These are phyloP conservation scores for Catamblyrhynchus diadema DNA, from an alignment of 2,797 vertebrate species.

Conservation along the genomic window DNA sequence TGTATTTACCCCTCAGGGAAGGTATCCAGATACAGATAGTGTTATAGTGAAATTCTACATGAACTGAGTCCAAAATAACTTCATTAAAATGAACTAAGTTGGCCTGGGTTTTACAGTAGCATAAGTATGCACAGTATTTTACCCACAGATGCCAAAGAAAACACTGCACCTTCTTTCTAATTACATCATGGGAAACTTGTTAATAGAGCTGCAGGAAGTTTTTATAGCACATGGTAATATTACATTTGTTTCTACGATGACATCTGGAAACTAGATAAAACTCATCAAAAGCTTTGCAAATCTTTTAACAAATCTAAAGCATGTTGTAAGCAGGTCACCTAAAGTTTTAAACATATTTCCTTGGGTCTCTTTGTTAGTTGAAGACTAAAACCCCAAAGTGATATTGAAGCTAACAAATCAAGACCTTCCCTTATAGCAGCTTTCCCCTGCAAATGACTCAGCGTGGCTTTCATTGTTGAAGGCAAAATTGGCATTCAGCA, in stretches of 20 bases:
- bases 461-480: neutral
- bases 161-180: slow-evolving; percentile 44
- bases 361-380: neutral
- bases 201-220: slow-evolving; percentile 22
- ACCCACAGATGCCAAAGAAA: slow-evolving; percentile 7
- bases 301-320: neutral
- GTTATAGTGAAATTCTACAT: neutral
- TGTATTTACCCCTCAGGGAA: neutral
- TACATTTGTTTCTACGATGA: neutral
- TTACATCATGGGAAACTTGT: slow-evolving; percentile 43
- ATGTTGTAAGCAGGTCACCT: neutral
- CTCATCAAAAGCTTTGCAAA: neutral
- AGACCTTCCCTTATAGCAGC: neutral
- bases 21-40: slow-evolving; percentile 21
- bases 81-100: slow-evolving; percentile 39
- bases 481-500: neutral
- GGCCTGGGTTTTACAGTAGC: slow-evolving; percentile 27
- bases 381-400: neutral
- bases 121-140: slow-evolving; percentile 32
- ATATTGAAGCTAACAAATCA: neutral
- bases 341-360: neutral
- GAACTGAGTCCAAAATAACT: slow-evolving; percentile 42
- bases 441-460: neutral
- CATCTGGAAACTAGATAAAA: neutral
- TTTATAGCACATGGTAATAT: neutral